These are phyloP conservation scores for Operophtera brumata DNA, from an alignment of 2,888 invertebrate species.

Conservation along the genomic window DNA sequence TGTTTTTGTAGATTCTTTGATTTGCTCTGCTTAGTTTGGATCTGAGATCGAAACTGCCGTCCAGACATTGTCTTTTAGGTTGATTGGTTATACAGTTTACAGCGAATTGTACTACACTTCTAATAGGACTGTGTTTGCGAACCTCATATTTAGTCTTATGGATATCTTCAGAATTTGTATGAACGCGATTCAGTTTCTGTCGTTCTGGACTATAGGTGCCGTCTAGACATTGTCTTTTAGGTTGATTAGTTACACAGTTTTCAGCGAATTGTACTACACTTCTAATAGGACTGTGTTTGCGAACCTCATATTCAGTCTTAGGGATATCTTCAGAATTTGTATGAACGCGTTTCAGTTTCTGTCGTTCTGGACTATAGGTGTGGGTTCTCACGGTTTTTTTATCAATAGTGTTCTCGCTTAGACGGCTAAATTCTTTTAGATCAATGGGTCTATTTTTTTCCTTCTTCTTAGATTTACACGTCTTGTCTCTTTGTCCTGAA, in stretches of 20 bases:
- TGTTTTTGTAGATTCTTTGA: slow-evolving; percentile 4
- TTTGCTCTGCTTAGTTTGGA: slow-evolving; percentile 35
- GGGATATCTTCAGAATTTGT: slow-evolving; percentile 6
- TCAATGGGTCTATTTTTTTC: background rate
- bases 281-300: slow-evolving; percentile 19
- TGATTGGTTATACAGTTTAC: slow-evolving; percentile 15
- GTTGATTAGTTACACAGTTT: slow-evolving; percentile 11
- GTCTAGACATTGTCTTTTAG: slow-evolving; percentile 7
- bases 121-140: slow-evolving; percentile 13
- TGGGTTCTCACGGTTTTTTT: background rate
- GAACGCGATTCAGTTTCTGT: too few relatives aligned
- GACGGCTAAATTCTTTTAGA: slow-evolving; percentile 4
- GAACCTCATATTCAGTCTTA: too few relatives aligned
- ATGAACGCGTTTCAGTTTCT: slow-evolving; percentile 15
- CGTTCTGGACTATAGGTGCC: too few relatives aligned
- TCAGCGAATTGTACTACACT: slow-evolving; percentile 25
- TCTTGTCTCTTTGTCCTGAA: background rate
- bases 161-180: too few relatives aligned
- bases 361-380: background rate
- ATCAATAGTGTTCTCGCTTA: background rate
- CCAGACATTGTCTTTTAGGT: slow-evolving; percentile 11
- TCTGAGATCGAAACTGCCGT: slow-evolving; percentile 36
- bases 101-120: slow-evolving; percentile 23
- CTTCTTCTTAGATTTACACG: background rate
- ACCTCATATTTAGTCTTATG: background rate